Evolutionary conservation across 2,888 invertebrate species (phyloP).

Genomic region (Odontothrips loti): DNA sequence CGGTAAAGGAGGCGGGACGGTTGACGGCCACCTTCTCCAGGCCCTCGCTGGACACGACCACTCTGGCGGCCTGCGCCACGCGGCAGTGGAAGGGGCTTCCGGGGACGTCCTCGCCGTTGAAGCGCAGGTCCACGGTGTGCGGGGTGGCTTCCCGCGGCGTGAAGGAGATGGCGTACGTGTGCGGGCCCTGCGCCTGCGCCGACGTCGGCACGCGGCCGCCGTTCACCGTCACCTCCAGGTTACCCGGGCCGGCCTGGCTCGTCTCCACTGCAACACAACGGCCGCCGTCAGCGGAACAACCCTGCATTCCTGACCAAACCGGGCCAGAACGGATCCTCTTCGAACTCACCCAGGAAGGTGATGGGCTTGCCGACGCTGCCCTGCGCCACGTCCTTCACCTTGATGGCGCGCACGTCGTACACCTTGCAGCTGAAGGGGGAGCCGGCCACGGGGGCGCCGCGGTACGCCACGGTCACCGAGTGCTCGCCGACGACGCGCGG

Average conservation of each 20-base stretch:
- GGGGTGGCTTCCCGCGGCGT: slow-evolving; percentile 86
- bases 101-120: slow-evolving; percentile 94
- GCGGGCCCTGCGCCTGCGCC: slow-evolving; percentile 93
- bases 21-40: slow-evolving; percentile 88
- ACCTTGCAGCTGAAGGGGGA: slow-evolving; percentile 94
- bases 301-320: too few species aligned
- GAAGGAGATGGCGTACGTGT: slow-evolving; percentile 95
- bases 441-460: slow-evolving; percentile 73
- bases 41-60: slow-evolving; percentile 73
- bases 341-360: slow-evolving; percentile 72
- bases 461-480: slow-evolving; percentile 77
- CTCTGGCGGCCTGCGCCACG: slow-evolving; percentile 76
- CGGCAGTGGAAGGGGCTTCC: slow-evolving; percentile 76
- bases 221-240: slow-evolving; percentile 96
- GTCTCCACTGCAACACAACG: slow-evolving; percentile 73
- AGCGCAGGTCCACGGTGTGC: slow-evolving; percentile 90
- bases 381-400: slow-evolving; percentile 84
- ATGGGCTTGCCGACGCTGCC: slow-evolving; percentile 87
- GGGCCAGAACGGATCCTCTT: too few species aligned
- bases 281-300: too few species aligned
- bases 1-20: slow-evolving; percentile 74
- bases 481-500: slow-evolving; percentile 90
- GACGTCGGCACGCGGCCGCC: slow-evolving; percentile 95
- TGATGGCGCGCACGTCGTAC: slow-evolving; percentile 89
- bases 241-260: slow-evolving; percentile 96